Percentiles rank a stretch among this genome's conserved stretches.
These are phyloP conservation scores for chimpanzee (Pan troglodytes) DNA, from an alignment of 2,113 vertebrate species.

Conservation along the genomic window NHGRI_mPanTro3-v2.1_pri NC_072410.2:79356501-79357000, in stretches of 20 bases:
- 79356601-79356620: not conserved
- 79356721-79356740: not conserved
- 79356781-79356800: not conserved
- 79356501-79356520: not conserved
- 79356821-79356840: not conserved
- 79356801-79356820: not conserved
- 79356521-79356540: not conserved
- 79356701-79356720: not conserved
- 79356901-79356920: not conserved
- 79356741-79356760: not conserved
- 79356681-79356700: not conserved
- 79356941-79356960: too few species aligned
- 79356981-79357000: too few species aligned
- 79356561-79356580: not conserved
- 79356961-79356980: too few species aligned
- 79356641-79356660: not conserved
- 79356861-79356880: not conserved
- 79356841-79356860: conserved; percentile 5
- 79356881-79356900: not conserved
- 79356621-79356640: not conserved
- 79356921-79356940: too few species aligned
- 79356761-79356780: not conserved
- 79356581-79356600: not conserved
- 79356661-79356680: not conserved
- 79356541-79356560: not conserved